Conservation (phyloP, 1,140 invertebrate genomes). For the Papilio polytes region DNA sequence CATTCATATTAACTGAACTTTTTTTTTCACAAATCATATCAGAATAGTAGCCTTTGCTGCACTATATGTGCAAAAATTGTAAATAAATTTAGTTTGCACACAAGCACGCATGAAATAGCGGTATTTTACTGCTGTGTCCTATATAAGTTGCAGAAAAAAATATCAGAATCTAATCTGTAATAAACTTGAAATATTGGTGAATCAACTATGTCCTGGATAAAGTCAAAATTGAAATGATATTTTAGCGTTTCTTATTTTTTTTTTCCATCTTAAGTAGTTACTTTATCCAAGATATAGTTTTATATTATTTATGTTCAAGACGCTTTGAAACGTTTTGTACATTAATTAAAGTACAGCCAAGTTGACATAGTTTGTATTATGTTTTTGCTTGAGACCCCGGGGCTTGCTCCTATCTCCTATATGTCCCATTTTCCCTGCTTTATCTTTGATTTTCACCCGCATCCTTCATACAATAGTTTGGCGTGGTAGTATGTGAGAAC, state of each 20-base stretch:
- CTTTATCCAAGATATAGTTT: slow-evolving; percentile 40
- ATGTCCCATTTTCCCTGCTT: slow-evolving; percentile 52
- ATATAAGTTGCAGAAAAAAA: too few relatives aligned
- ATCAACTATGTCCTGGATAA: slow-evolving; percentile 31
- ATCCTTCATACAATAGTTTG: slow-evolving; percentile 57
- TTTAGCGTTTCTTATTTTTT: background rate
- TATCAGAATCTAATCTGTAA: too few relatives aligned
- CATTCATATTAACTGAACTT: background rate
- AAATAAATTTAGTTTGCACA: background rate
- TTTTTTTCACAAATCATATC: background rate
- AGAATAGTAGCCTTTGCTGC: background rate
- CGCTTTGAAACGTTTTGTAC: slow-evolving; percentile 42
- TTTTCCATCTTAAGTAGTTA: background rate
- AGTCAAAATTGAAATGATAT: background rate
- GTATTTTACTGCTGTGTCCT: background rate
- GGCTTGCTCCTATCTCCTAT: slow-evolving; percentile 64
- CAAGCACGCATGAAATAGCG: background rate
- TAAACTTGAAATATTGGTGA: background rate
- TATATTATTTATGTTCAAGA: slow-evolving; percentile 35
- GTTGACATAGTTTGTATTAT: slow-evolving; percentile 59
- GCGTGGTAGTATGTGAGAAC: slow-evolving; percentile 53
- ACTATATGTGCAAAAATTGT: background rate
- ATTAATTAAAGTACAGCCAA: slow-evolving; percentile 75
- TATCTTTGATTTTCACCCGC: slow-evolving; percentile 64
- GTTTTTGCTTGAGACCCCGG: slow-evolving; percentile 66